Conservation (phyloP, 2,797 vertebrate genomes). For the Acanthornis magna region DNA sequence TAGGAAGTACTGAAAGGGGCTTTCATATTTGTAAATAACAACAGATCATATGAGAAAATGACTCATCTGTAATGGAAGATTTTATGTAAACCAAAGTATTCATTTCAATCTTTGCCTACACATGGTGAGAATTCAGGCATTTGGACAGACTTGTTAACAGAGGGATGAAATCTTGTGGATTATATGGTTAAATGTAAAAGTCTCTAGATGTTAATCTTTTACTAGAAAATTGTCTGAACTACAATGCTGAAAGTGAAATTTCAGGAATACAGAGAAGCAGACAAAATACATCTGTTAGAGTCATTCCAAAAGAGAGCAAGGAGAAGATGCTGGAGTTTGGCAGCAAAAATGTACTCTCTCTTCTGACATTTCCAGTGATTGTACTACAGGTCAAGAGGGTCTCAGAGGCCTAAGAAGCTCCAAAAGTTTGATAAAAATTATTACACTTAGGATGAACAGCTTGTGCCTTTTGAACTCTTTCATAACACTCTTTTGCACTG, state of each 20-base stretch:
- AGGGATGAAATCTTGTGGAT: not conserved
- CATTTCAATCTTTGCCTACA: not conserved
- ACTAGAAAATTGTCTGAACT: not conserved
- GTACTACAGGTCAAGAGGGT: not conserved
- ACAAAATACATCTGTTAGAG: not conserved
- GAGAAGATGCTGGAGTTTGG: not conserved
- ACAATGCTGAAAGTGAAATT: not conserved
- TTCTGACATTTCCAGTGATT: not conserved
- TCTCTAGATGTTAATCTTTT: not conserved
- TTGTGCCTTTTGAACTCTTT: not conserved
- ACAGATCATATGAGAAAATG: not conserved
- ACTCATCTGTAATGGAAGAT: not conserved
- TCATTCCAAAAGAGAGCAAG: not conserved
- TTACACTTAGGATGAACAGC: not conserved
- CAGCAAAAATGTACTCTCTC: not conserved
- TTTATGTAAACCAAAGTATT: constrained; percentile 17
- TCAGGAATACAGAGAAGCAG: not conserved
- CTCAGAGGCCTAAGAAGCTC: not conserved
- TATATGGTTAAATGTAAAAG: not conserved
- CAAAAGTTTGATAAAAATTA: not conserved
- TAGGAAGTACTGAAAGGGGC: constrained; percentile 47
- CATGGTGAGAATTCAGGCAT: not conserved
- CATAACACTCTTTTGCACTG: not conserved
- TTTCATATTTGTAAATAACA: constrained; percentile 57
- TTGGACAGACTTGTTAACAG: not conserved